phyloP scores from a whole-genome alignment of 2,888 invertebrate species.

The Drosophila neutralis region DNA sequence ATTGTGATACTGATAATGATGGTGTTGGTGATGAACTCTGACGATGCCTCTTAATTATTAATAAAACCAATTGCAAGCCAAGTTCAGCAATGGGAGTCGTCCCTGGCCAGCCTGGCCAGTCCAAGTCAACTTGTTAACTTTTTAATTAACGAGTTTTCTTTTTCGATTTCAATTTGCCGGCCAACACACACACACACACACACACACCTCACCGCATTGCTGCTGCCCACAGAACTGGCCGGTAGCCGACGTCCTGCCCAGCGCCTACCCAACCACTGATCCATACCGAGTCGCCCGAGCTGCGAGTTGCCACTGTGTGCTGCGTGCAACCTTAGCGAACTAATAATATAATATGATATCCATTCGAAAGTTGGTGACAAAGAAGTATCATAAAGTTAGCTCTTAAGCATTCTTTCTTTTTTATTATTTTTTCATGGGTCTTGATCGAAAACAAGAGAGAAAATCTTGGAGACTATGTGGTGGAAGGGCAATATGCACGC shows the following conservation, averaged over 20 bases:
- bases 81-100: constrained; percentile 35
- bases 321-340: constrained; percentile 60
- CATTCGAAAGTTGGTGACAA: background rate
- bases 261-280: constrained; percentile 22
- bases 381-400: background rate
- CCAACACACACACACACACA: constrained; percentile 34
- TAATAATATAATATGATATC: constrained; percentile 29
- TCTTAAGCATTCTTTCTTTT: background rate
- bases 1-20: constrained; percentile 7
- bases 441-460: background rate
- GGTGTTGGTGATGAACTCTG: constrained; percentile 38
- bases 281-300: constrained; percentile 30
- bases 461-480: background rate
- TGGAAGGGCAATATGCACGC: too few relatives aligned
- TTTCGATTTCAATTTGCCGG: constrained; percentile 83
- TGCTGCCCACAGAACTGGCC: constrained; percentile 73
- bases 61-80: constrained; percentile 73
- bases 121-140: constrained; percentile 78
- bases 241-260: constrained; percentile 8
- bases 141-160: constrained; percentile 83
- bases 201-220: background rate
- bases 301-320: constrained; percentile 15
- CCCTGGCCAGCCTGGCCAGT: constrained; percentile 24
- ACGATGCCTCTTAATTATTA: constrained; percentile 77
- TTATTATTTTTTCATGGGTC: background rate